Conservation (phyloP, 2,113 vertebrate species). For the Nycticebus coucang region DNA sequence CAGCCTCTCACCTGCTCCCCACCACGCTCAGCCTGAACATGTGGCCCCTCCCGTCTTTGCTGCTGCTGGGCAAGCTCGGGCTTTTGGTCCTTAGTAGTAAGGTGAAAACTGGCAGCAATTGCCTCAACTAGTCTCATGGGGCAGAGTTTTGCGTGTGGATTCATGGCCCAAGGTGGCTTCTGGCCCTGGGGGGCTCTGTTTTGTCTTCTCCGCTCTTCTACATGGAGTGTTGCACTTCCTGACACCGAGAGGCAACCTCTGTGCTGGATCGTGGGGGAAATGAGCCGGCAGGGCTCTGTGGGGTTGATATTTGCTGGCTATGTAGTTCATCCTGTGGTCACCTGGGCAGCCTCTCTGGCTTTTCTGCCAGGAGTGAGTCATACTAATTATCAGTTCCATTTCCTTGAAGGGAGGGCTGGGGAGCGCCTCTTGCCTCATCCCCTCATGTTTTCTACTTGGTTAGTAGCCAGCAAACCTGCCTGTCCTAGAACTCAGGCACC, state of each 20-base stretch:
- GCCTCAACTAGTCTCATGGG: not conserved
- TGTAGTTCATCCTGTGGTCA: not conserved
- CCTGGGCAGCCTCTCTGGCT: not conserved
- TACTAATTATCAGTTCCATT: not conserved
- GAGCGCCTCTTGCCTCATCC: not conserved
- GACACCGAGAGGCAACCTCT: not conserved
- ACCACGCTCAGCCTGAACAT: not conserved
- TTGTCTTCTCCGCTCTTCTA: not conserved
- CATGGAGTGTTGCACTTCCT: not conserved
- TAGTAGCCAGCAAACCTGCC: not conserved
- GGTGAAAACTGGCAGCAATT: not conserved
- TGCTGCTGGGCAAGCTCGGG: too few species aligned
- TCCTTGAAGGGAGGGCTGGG: not conserved
- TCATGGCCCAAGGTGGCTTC: not conserved
- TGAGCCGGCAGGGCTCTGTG: not conserved
- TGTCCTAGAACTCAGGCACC: not conserved
- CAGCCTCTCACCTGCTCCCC: not conserved
- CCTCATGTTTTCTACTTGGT: not conserved
- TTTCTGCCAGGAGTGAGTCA: not conserved
- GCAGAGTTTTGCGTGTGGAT: not conserved
- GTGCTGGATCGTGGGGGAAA: not conserved
- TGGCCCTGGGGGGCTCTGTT: not conserved
- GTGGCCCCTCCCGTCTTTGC: fast-evolving
- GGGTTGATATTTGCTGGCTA: not conserved
- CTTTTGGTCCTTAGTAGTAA: not conserved